Evolutionary conservation across 2,113 vertebrate genomes (phyloP).

Genomic region (Crotalus viridis): DNA sequence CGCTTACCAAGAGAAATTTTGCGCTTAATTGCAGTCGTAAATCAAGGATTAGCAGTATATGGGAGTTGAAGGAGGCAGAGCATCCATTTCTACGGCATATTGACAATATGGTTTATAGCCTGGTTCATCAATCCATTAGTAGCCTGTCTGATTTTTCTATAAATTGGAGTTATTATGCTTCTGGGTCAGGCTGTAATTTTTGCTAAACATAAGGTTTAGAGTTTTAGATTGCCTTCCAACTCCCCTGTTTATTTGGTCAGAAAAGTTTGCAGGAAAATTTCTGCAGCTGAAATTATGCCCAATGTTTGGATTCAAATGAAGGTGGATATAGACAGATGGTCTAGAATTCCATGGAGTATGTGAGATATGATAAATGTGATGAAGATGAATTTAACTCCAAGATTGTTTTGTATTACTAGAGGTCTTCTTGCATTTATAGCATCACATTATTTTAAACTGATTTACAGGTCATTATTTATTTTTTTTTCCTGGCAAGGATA

Average conservation of each 20-base stretch:
- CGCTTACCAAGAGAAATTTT: neutral
- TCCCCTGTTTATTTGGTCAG: neutral
- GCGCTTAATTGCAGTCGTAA: neutral
- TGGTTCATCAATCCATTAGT: neutral
- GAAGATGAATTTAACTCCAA: neutral
- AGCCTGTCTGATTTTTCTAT: neutral
- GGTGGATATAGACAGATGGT: neutral
- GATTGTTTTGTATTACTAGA: neutral
- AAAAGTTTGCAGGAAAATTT: neutral
- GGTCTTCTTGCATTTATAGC: neutral
- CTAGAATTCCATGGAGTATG: neutral
- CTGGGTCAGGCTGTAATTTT: neutral
- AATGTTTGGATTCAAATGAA: neutral
- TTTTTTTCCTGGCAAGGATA: neutral
- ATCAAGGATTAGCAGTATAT: neutral
- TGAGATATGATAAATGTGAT: neutral
- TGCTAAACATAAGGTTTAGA: neutral
- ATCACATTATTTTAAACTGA: neutral
- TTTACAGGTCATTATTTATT: neutral
- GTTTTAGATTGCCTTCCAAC: neutral
- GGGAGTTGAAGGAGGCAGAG: neutral
- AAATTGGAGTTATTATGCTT: neutral
- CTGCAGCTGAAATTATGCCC: neutral
- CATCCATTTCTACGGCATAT: neutral
- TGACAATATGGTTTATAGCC: neutral